These are phyloP conservation scores for Ladona fulva DNA, from an alignment of 1,140 invertebrate species.

Conservation along the genomic window DNA sequence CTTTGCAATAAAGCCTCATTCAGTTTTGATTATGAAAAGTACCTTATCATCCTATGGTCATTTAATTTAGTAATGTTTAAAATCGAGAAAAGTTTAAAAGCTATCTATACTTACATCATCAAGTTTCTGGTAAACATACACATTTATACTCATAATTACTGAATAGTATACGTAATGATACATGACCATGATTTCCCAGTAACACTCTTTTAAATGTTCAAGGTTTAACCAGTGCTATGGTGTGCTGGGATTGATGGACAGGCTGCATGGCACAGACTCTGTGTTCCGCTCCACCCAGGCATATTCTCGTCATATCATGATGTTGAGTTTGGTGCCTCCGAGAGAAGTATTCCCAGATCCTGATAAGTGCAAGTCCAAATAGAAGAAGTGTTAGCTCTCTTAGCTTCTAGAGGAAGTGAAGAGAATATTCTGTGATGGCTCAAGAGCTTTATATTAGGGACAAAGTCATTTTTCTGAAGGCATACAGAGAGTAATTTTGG, in stretches of 20 bases:
- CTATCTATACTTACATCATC: too few relatives aligned
- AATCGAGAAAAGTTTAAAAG: too few relatives aligned
- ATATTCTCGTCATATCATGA: conserved; percentile 67
- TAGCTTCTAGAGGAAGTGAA: background rate
- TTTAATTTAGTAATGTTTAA: too few relatives aligned
- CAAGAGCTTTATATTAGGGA: background rate
- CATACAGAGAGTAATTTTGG: too few relatives aligned
- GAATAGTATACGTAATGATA: too few relatives aligned
- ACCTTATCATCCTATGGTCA: too few relatives aligned
- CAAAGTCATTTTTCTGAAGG: background rate
- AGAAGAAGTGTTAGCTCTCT: conserved; percentile 11
- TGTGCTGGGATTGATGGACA: conserved; percentile 72
- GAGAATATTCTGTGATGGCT: background rate
- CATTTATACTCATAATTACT: too few relatives aligned
- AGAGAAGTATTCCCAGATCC: conserved; percentile 65
- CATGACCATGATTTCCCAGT: too few relatives aligned
- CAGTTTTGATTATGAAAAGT: too few relatives aligned
- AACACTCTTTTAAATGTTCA: conserved; percentile 27
- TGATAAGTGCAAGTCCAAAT: conserved; percentile 34
- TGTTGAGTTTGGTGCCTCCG: conserved; percentile 67
- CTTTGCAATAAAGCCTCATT: too few relatives aligned
- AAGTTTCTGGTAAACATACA: too few relatives aligned
- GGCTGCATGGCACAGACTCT: conserved; percentile 75
- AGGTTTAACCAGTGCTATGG: conserved; percentile 83
- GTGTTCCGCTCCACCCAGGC: conserved; percentile 62